phyloP scores from a whole-genome alignment of 2,888 invertebrate species.

The Corbicula japonica region DNA sequence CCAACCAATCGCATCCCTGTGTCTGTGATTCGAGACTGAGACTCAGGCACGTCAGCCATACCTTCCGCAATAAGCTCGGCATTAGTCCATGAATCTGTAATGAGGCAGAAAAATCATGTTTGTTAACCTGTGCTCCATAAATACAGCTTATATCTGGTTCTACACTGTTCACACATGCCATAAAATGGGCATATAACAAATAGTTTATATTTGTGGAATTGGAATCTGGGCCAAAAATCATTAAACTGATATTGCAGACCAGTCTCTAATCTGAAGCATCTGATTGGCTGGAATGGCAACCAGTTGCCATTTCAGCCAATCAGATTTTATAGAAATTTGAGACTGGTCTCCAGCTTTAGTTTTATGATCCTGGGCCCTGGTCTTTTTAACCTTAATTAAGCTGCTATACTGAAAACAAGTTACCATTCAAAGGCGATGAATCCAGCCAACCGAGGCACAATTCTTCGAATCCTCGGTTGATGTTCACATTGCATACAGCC shows the following conservation, averaged over 20 bases:
- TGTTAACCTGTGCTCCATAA: no score
- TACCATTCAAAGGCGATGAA: conserved; percentile 65
- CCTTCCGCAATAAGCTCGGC: conserved; percentile 72
- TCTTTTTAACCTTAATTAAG: background rate
- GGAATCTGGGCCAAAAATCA: no score
- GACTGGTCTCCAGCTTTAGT: background rate
- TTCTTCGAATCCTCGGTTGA: conserved; percentile 75
- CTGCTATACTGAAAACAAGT: background rate
- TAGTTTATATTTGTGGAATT: no score
- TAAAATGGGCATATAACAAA: no score
- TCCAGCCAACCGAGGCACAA: conserved; percentile 81
- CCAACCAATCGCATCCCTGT: conserved; percentile 71
- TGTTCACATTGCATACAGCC: conserved; percentile 77
- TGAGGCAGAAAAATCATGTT: no score
- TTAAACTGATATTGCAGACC: no score
- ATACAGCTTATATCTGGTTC: no score
- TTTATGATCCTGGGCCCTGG: background rate
- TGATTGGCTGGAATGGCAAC: no score
- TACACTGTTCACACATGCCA: no score
- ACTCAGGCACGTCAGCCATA: conserved; percentile 74
- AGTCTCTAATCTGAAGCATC: no score
- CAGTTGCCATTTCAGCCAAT: background rate
- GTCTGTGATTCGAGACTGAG: conserved; percentile 70
- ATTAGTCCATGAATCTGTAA: conserved; percentile 71
- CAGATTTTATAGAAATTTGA: background rate